A percentile compares a stretch with the other conserved stretches of the same genome.
These are phyloP conservation scores for Diadumene lineata DNA, from an alignment of 92 coral and sea anemone species.

Conservation along the genomic window DNA sequence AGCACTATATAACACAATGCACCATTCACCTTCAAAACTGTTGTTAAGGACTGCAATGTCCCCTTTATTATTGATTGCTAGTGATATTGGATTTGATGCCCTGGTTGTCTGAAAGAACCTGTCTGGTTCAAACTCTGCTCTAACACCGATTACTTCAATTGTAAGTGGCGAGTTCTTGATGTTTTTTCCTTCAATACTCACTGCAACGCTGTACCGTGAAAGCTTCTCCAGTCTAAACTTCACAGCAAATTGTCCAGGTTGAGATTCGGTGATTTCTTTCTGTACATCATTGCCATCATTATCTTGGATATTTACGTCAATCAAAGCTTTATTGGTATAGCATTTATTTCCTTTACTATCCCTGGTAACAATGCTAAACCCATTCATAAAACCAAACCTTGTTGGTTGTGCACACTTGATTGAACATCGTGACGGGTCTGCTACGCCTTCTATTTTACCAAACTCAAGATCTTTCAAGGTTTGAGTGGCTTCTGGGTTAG, in stretches of 20 bases:
- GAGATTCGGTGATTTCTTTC: not conserved
- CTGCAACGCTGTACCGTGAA: not conserved
- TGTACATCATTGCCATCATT: conserved; percentile 4
- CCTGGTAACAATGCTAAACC: not conserved
- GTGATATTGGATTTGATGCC: not conserved
- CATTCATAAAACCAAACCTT: conserved; percentile 1
- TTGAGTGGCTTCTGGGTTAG: conserved; percentile 1
- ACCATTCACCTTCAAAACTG: not conserved
- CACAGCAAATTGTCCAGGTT: conserved; percentile 1
- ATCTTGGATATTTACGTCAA: conserved; percentile 3
- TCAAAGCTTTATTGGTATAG: not conserved
- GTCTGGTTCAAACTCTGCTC: not conserved
- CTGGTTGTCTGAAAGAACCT: not conserved
- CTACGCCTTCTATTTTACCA: conserved; percentile 1
- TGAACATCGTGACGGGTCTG: conserved; percentile 4
- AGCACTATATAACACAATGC: not conserved
- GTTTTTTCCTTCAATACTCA: conserved; percentile 8
- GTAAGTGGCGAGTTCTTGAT: conserved; percentile 15
- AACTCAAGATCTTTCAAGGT: not conserved
- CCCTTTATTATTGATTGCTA: conserved; percentile 7
- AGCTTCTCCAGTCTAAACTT: not conserved
- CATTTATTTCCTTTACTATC: not conserved
- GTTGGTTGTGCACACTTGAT: not conserved
- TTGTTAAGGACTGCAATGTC: not conserved
- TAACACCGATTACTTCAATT: not conserved